phyloP scores from a whole-genome alignment of 2,797 vertebrate species.

The Notamacropus eugenii region DNA sequence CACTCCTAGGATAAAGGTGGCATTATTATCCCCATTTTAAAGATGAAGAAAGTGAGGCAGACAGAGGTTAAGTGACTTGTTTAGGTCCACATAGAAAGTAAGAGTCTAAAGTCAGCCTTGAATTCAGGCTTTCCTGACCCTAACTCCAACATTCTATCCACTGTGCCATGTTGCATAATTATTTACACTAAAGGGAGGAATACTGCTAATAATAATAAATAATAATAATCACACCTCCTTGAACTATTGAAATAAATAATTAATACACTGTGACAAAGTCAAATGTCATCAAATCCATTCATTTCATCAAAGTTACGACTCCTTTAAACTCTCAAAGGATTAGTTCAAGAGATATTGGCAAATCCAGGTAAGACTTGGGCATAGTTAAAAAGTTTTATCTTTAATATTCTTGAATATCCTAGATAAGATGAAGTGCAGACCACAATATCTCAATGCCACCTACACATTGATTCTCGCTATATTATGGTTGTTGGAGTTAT shows the following conservation, averaged over 20 bases:
- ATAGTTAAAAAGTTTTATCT: neutral
- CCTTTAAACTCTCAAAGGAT: neutral
- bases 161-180: no score
- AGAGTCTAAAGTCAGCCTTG: neutral
- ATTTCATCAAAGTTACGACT: neutral
- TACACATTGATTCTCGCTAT: neutral
- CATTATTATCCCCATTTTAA: neutral
- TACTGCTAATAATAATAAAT: no score
- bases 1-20: fast-evolving
- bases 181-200: no score
- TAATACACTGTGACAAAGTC: neutral
- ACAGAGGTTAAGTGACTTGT: neutral
- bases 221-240: no score
- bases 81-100: neutral
- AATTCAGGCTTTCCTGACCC: neutral
- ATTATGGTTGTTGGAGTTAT: neutral
- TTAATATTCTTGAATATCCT: neutral
- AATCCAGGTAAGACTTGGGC: neutral
- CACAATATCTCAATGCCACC: neutral
- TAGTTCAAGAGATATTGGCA: neutral
- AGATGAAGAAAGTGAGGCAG: neutral
- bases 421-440: neutral
- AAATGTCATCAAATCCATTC: neutral
- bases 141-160: no score
- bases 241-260: neutral